These are phyloP conservation scores for Congeria kusceri DNA, from an alignment of 2,888 invertebrate genomes.

Conservation along the genomic window DNA sequence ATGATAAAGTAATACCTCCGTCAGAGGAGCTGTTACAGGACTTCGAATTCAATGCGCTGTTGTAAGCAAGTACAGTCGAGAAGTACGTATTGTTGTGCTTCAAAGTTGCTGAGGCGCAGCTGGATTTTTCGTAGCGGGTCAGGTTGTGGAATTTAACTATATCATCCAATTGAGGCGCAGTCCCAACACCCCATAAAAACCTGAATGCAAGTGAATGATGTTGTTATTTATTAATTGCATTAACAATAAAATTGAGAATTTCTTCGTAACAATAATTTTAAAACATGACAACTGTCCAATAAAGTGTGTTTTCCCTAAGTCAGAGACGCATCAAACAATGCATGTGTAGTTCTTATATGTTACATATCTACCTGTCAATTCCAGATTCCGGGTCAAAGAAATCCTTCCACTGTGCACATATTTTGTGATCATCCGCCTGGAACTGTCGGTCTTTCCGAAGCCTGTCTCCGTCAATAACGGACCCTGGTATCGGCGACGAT, in stretches of 20 bases:
- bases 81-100: constrained; percentile 71
- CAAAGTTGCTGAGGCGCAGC: constrained; percentile 57
- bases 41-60: constrained; percentile 74
- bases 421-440: constrained; percentile 56
- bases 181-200: constrained; percentile 72
- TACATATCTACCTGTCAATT: constrained; percentile 62
- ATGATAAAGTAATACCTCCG: constrained; percentile 60
- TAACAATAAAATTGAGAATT: no score
- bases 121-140: constrained; percentile 55
- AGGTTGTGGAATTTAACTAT: constrained; percentile 61
- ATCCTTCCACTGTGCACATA: constrained; percentile 74
- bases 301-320: no score
- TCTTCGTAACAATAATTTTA: no score
- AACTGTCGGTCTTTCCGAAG: constrained; percentile 59
- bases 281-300: no score
- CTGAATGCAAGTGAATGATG: constrained; percentile 20
- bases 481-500: constrained; percentile 68
- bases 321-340: not conserved
- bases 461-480: constrained; percentile 71
- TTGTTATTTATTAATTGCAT: not conserved
- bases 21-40: constrained; percentile 61
- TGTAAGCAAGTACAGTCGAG: constrained; percentile 71
- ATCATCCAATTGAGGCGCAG: constrained; percentile 56
- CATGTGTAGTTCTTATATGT: not conserved
- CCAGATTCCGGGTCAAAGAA: constrained; percentile 77